Base-by-base conservation (phyloP, 2,888 invertebrate species). In the Beris morrisii region DNA sequence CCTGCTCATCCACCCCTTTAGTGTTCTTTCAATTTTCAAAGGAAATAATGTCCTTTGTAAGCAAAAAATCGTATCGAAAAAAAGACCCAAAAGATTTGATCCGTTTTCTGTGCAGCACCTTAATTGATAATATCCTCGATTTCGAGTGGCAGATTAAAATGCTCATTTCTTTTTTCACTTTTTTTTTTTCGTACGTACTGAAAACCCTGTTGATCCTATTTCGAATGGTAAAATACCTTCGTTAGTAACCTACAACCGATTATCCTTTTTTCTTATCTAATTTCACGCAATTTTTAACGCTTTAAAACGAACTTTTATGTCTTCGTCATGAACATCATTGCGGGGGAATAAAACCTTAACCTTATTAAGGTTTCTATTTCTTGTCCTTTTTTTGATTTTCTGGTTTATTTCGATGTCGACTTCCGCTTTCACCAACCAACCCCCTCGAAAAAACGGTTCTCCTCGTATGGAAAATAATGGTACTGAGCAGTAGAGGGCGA, bases 281-380 rank as follows among this genome's bases (percentile, higher is more conserved):
- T 61, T 61, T 61, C 61, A 61, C 61, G 61, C 61, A 61, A 61
- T 46, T 61, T 61, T 61, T 61, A 61, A 28, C 61, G 43, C 61
- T 61, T 61, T 52, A 61, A 61, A 61, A 13, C 50, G 61, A 61
- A 50, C 50, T 61, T 61, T 61, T 52, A 38, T 31, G 22, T 43
- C 15, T 22, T 61, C 30, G 32, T 15, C 31, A 15, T 32, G 31
- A 38, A 22, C 22, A 22, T 22, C 22, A 22, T 9, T 5, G 9
- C 38, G 38, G 38, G 9, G 38, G 38, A 38, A 9, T 38, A 38
- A 38, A 38, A 9, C 38, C 38, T 38, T 61, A 61, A 61, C 61
- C 61, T 61, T 61, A 61, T 61, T 61, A 61, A 22, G 61, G 52
- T 38, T 61, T 61, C 52, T 38, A 59, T 50, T 31, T 59, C 61